Conservation (phyloP, 2,113 vertebrate genomes). For the Proterorhinus semilunaris region DNA sequence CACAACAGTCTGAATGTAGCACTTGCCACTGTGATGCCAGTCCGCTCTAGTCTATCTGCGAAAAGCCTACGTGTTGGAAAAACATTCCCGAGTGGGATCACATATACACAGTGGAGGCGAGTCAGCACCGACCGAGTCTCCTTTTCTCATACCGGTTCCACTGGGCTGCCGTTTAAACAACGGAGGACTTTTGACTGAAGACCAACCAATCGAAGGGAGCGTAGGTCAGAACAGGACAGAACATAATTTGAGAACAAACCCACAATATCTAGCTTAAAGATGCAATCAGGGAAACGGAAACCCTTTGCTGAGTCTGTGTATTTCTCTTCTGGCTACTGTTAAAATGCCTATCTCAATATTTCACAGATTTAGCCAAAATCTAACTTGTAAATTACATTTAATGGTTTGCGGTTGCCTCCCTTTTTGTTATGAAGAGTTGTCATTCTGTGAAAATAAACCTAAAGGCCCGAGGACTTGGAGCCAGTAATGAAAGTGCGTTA, state of each 20-base stretch:
- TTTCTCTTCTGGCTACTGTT: conserved; percentile 41
- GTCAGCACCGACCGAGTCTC: conserved; percentile 62
- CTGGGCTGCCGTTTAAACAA: conserved; percentile 53
- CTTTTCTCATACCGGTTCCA: conserved; percentile 66
- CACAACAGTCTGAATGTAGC: conserved; percentile 69
- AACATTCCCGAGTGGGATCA: conserved; percentile 75
- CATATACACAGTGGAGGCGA: conserved; percentile 63
- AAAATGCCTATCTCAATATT: conserved; percentile 44
- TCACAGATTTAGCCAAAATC: conserved; percentile 61
- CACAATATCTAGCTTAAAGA: conserved; percentile 12
- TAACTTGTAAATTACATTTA: conserved; percentile 70
- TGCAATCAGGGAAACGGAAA: conserved; percentile 49
- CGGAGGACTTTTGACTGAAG: conserved; percentile 33
- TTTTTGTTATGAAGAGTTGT: conserved; percentile 68
- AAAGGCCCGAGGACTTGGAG: conserved; percentile 48
- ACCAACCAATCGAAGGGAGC: conserved; percentile 18
- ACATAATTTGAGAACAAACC: not conserved
- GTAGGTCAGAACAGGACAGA: conserved; percentile 15
- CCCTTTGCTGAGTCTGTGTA: conserved; percentile 51
- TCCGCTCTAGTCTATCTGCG: conserved; percentile 67
- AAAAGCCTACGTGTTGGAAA: conserved; percentile 75
- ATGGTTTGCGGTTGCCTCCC: conserved; percentile 63
- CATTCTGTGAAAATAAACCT: conserved; percentile 73
- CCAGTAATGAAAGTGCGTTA: conserved; percentile 73
- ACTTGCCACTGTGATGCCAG: conserved; percentile 75